Evolutionary conservation across 2,888 invertebrate species (phyloP).

Genomic region (Temnothorax ravouxi): DNA sequence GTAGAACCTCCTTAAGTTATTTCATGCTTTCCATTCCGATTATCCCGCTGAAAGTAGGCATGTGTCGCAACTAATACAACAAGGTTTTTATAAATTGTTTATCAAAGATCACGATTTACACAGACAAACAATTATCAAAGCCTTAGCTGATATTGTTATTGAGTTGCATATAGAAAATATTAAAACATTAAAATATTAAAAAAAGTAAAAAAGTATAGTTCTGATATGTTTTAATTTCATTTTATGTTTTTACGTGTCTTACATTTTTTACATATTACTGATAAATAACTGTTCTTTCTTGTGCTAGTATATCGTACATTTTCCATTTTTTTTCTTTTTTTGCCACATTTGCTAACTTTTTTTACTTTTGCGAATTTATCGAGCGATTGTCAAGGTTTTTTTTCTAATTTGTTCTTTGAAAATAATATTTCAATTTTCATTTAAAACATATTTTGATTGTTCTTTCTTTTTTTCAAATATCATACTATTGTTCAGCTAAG

Average conservation of each 20-base stretch:
- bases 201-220: background rate
- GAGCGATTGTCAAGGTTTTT: no score
- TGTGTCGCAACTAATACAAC: background rate
- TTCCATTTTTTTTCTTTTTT: background rate
- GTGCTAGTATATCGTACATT: background rate
- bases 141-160: slow-evolving; percentile 24
- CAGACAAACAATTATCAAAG: background rate
- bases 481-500: no score
- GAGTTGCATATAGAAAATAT: background rate
- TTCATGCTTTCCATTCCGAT: slow-evolving; percentile 13
- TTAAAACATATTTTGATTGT: no score
- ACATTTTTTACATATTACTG: no score
- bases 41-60: background rate
- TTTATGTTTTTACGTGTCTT: no score
- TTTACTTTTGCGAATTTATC: background rate
- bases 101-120: background rate
- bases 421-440: no score
- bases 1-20: no score
- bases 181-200: background rate
- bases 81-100: slow-evolving; percentile 30
- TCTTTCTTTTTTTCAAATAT: no score
- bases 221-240: no score
- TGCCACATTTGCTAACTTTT: background rate
- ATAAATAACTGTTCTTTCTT: no score
- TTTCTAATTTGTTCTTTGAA: no score